Evolutionary conservation across 1,140 invertebrate species (phyloP), one percentile per base, ranked within the genome.

Genomic region (Rhopalosiphum maidis): DNA sequence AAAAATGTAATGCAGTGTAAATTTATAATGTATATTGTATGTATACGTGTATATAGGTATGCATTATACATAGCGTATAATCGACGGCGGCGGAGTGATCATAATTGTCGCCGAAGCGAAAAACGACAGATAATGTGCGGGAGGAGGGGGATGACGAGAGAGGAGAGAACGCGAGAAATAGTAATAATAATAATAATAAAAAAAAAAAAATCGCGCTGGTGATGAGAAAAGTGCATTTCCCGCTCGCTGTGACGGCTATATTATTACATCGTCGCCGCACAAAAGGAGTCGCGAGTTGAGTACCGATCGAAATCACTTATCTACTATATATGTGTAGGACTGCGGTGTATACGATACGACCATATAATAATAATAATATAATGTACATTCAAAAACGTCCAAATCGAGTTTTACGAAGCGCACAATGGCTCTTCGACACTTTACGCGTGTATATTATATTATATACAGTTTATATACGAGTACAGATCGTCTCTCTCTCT

Each of bases 321-420:
- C 91, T 86, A 41, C 41, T 41, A 41, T 41, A 41, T 41, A 30
- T 46, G 23, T 91, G 30, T 60, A 41, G 11, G 30, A 30, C 11
- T 46, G 35, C 46, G 4, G 25, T n/a, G 21, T 37, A 51, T 9
- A 51, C 68, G 68, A 51, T 51, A 51, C 37, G 21, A 83, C 18
- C 35, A 82, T 51, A 85, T 51, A 51, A 51, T 51, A 46, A 91
- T 48, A 92, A 91, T 48, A 92, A 92, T 92, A 83, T 77, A 77
- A 77, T 83, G 35, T 83, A 11, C 82, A 41, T 93, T 86, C 43
- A 86, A 93, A 93, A 86, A 93, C 77, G 82, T 93, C 48, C 91
- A 86, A 86, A 93, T 93, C 54, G 82, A 93, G 82, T 93, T 93
- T 93, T 82, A 92, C 68, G 83, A 60, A 30, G 35, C 89, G 37